A percentile compares a stretch with the other conserved stretches of the same genome.
Conservation (phyloP, 1,140 invertebrate species). For the Apolygus lucorum region DNA sequence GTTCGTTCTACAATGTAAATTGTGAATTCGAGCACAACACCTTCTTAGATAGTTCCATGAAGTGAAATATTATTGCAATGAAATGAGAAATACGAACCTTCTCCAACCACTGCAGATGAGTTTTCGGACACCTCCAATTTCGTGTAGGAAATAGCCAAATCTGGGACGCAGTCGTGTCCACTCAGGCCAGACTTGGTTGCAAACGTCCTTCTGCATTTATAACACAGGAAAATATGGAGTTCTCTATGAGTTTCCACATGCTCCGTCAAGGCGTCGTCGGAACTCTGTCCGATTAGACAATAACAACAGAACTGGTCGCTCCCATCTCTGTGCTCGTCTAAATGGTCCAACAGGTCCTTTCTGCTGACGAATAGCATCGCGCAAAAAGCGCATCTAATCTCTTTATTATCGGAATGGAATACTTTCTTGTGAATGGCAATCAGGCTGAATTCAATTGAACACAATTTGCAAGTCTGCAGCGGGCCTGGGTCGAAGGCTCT, state of each 20-base stretch:
- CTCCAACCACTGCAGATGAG: too few relatives aligned
- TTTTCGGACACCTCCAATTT: too few relatives aligned
- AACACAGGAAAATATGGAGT: background rate
- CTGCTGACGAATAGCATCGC: background rate
- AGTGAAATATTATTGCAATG: too few relatives aligned
- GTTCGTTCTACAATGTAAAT: too few relatives aligned
- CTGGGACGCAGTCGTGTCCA: background rate
- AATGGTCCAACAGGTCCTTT: background rate
- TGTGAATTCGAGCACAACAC: too few relatives aligned
- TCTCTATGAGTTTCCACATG: background rate
- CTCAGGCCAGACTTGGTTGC: background rate
- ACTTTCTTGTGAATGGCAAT: background rate
- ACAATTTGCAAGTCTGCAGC: background rate
- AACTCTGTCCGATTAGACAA: background rate
- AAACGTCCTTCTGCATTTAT: background rate
- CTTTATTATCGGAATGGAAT: background rate
- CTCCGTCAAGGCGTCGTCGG: background rate
- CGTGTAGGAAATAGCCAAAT: too few relatives aligned
- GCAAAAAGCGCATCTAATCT: background rate
- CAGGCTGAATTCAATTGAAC: background rate
- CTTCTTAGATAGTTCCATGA: too few relatives aligned
- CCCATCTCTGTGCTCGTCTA: background rate
- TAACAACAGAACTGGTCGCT: background rate
- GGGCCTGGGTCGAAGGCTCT: background rate
- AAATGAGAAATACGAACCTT: too few relatives aligned